A percentile compares a stretch with the other conserved stretches of the same genome.
These are phyloP conservation scores for Melanotaenia nigrans DNA, from an alignment of 2,797 vertebrate genomes.

Conservation along the genomic window DNA sequence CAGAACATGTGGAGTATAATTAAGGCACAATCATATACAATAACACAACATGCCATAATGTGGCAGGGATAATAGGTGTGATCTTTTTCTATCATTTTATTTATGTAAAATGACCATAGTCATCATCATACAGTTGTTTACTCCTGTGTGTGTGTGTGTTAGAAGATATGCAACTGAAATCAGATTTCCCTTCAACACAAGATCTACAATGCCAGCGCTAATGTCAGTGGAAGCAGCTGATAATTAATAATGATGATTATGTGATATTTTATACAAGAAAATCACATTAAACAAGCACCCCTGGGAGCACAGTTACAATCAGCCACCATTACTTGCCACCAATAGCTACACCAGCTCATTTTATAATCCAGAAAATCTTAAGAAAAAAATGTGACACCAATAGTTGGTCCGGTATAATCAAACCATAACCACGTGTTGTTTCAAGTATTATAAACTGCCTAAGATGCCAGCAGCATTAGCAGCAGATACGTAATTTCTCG, in stretches of 20 bases:
- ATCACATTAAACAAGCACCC: constrained; percentile 2
- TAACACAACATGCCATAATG: not conserved
- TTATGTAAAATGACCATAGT: constrained; percentile 7
- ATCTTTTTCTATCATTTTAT: not conserved
- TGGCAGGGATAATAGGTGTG: not conserved
- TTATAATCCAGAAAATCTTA: constrained; percentile 5
- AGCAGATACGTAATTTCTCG: constrained; percentile 21
- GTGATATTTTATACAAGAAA: constrained; percentile 27
- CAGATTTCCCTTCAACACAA: constrained; percentile 23
- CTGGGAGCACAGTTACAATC: constrained; percentile 7
- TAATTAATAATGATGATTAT: constrained; percentile 41
- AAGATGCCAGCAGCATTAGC: constrained; percentile 43
- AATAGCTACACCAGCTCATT: constrained; percentile 16
- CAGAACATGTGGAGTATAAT: constrained; percentile 7
- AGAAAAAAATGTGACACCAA: not conserved
- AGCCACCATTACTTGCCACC: not conserved
- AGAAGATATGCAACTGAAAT: constrained; percentile 22
- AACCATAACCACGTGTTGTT: constrained; percentile 28
- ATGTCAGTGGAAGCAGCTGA: constrained; percentile 17
- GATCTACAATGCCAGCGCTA: constrained; percentile 24
- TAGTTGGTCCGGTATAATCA: constrained; percentile 31
- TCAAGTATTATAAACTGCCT: constrained; percentile 35
- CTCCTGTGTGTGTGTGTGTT: not conserved
- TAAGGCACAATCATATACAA: constrained; percentile 9
- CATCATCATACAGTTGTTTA: not conserved